phyloP scores from a whole-genome alignment of 1,140 invertebrate genomes.

The Drosophila tani region DNA sequence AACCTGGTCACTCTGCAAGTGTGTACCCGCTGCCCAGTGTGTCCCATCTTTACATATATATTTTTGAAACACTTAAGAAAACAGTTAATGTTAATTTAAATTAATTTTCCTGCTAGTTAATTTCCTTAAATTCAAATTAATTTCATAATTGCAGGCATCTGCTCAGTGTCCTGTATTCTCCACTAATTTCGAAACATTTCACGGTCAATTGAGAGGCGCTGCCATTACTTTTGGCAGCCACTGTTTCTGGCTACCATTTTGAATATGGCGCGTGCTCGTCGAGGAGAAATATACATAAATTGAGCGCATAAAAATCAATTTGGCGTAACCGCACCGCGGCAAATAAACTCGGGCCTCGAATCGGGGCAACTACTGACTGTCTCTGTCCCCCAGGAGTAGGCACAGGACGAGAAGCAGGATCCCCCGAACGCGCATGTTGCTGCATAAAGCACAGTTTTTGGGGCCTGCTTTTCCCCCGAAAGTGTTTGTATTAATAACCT shows the following conservation, averaged over 20 bases:
- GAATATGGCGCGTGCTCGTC: conserved; percentile 17
- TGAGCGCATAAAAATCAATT: conserved; percentile 81
- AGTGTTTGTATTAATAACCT: conserved; percentile 75
- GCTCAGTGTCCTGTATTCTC: background rate
- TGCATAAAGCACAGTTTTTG: conserved; percentile 73
- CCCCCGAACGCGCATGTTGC: conserved; percentile 33
- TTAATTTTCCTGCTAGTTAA: background rate
- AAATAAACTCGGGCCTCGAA: conserved; percentile 56
- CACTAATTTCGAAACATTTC: conserved; percentile 57
- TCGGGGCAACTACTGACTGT: background rate
- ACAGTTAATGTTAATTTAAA: background rate
- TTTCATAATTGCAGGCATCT: background rate
- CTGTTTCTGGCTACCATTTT: conserved; percentile 15
- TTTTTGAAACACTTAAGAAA: background rate
- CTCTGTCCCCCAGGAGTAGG: conserved; percentile 23
- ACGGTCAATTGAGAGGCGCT: conserved; percentile 68
- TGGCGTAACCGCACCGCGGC: conserved; percentile 73
- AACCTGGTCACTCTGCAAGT: too few relatives aligned
- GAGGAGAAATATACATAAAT: conserved; percentile 61
- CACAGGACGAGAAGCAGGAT: background rate
- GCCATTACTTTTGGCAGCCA: conserved; percentile 33
- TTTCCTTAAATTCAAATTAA: background rate
- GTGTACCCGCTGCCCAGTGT: too few relatives aligned
- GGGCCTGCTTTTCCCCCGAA: conserved; percentile 44
- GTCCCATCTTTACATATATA: too few relatives aligned